A percentile compares a stretch with the other conserved stretches of the same genome.
Conservation (phyloP, 2,888 invertebrate genomes). For the Candidula unifasciata region DNA sequence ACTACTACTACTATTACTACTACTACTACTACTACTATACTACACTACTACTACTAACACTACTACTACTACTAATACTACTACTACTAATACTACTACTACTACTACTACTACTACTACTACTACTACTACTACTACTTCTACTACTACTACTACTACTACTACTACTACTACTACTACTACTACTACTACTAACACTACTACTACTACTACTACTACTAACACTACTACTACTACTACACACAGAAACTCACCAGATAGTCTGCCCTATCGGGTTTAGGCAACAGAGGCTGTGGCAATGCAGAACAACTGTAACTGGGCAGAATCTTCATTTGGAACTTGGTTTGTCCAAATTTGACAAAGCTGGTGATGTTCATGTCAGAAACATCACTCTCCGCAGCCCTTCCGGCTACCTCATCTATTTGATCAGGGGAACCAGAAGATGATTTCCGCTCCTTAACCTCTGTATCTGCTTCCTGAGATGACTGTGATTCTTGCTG, state of each 20-base stretch:
- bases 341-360: constrained; percentile 65
- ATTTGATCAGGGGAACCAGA: constrained; percentile 31
- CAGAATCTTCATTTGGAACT: constrained; percentile 63
- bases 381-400: constrained; percentile 47
- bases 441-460: neutral
- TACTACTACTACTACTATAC: no score
- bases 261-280: constrained; percentile 64
- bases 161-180: no score
- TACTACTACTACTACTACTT: no score
- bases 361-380: constrained; percentile 60
- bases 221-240: no score
- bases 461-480: neutral
- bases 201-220: no score
- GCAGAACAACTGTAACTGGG: constrained; percentile 66
- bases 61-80: no score
- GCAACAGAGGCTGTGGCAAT: constrained; percentile 64
- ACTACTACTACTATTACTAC: constrained; percentile 44
- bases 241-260: constrained; percentile 60
- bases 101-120: no score
- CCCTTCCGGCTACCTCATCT: constrained; percentile 18
- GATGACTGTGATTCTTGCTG: neutral
- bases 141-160: no score
- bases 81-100: no score
- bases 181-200: no score
- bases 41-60: no score